These are phyloP conservation scores for Melanchra persicariae DNA, from an alignment of 2,888 invertebrate species.

Conservation along the genomic window DNA sequence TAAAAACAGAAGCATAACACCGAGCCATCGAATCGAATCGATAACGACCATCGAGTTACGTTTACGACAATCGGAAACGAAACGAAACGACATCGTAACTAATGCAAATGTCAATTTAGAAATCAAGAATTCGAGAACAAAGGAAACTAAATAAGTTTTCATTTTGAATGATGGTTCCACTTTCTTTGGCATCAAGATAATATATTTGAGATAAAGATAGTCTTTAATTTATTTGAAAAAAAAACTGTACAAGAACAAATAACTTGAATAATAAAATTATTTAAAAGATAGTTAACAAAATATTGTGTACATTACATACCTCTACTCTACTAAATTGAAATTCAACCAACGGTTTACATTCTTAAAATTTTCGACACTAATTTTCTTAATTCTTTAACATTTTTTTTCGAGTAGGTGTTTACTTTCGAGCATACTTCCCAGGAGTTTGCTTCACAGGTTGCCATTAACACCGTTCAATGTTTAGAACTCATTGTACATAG, in stretches of 20 bases:
- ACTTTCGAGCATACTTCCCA: background rate
- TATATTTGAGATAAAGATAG: constrained; percentile 57
- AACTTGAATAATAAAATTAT: no score
- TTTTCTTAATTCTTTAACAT: background rate
- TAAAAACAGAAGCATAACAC: constrained; percentile 65
- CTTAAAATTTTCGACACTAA: no score
- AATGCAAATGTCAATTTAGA: constrained; percentile 78
- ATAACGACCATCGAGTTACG: constrained; percentile 70
- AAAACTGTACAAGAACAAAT: no score
- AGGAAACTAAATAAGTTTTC: constrained; percentile 74
- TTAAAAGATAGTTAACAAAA: no score
- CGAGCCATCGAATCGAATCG: constrained; percentile 64
- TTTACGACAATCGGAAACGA: constrained; percentile 69
- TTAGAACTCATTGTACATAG: constrained; percentile 44
- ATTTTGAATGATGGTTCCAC: constrained; percentile 69
- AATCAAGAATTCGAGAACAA: constrained; percentile 75
- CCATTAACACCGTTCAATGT: constrained; percentile 47
- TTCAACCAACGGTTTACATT: no score
- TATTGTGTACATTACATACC: no score
- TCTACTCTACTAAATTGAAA: no score
- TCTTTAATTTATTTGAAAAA: background rate
- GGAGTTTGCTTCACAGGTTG: constrained; percentile 38
- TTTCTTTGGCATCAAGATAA: constrained; percentile 76
- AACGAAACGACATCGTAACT: constrained; percentile 73
- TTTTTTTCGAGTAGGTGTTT: background rate